These are phyloP conservation scores for Sebastolobus altivelis DNA, from an alignment of 2,797 vertebrate genomes.

Conservation along the genomic window DNA sequence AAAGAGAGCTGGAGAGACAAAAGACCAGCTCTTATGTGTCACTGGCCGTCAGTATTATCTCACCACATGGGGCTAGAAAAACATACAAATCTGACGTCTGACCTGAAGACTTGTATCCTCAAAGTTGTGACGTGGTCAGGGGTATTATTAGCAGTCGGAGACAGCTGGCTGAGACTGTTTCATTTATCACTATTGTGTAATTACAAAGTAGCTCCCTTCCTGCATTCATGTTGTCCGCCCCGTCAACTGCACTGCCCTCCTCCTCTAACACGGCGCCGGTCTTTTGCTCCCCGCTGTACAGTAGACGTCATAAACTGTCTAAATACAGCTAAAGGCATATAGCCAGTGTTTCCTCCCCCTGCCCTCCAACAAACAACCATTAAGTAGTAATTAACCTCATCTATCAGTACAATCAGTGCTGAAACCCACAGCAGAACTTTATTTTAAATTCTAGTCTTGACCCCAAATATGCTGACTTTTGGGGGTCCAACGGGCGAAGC, in stretches of 20 bases:
- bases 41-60: conserved; percentile 1
- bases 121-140: neutral
- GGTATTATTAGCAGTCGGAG: conserved; percentile 6
- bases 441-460: neutral
- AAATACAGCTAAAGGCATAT: neutral
- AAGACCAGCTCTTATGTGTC: conserved; percentile 3
- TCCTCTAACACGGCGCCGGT: too few relatives aligned
- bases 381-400: neutral
- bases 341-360: neutral
- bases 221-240: neutral
- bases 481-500: neutral
- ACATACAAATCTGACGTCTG: conserved; percentile 9
- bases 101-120: conserved; percentile 19
- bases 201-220: conserved; percentile 27
- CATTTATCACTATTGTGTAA: conserved; percentile 26
- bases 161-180: conserved; percentile 15
- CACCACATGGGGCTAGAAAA: neutral
- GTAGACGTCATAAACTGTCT: conserved; percentile 1
- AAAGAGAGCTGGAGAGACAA: neutral
- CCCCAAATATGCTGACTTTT: neutral
- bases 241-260: too few relatives aligned
- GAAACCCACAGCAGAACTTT: neutral
- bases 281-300: neutral
- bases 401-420: neutral
- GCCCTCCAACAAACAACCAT: neutral